phyloP scores from a whole-genome alignment of 2,888 invertebrate species.

The Diarsia brunnea region DNA sequence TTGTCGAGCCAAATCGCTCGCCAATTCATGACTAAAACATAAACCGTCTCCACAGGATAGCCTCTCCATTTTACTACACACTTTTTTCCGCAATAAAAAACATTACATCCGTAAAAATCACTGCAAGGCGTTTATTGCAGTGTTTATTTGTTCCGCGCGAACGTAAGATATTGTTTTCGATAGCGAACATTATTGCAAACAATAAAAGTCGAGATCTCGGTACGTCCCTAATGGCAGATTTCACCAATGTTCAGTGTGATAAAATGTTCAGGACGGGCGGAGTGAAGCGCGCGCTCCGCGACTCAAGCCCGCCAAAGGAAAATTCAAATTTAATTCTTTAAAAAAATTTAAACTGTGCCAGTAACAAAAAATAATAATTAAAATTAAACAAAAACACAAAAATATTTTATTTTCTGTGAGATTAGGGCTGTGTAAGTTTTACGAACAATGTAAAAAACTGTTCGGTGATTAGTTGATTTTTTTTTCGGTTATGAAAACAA shows the following conservation, averaged over 20 bases:
- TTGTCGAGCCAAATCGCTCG: neutral
- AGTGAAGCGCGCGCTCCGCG: conserved; percentile 77
- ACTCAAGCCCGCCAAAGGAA: conserved; percentile 82
- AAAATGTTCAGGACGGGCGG: conserved; percentile 84
- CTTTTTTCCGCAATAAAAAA: conserved; percentile 52
- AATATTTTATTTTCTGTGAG: conserved; percentile 29
- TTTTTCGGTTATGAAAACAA: conserved; percentile 20
- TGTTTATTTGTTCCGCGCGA: conserved; percentile 63
- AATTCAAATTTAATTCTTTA: conserved; percentile 80
- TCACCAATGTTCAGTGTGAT: conserved; percentile 85
- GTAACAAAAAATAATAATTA: conserved; percentile 31
- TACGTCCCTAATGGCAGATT: conserved; percentile 84
- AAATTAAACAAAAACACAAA: conserved; percentile 19
- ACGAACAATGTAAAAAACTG: conserved; percentile 56
- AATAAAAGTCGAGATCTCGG: conserved; percentile 74
- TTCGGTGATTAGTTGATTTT: conserved; percentile 47
- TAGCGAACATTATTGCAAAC: conserved; percentile 72
- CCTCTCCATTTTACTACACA: conserved; percentile 21
- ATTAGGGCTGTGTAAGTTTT: conserved; percentile 67
- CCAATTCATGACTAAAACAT: conserved; percentile 21
- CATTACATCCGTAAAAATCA: conserved; percentile 53
- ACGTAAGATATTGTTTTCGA: conserved; percentile 65
- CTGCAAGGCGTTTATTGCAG: conserved; percentile 62
- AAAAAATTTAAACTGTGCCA: conserved; percentile 57
- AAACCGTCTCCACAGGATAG: conserved; percentile 15